Conservation (phyloP, 2,888 invertebrate genomes). For the Acleris literana region DNA sequence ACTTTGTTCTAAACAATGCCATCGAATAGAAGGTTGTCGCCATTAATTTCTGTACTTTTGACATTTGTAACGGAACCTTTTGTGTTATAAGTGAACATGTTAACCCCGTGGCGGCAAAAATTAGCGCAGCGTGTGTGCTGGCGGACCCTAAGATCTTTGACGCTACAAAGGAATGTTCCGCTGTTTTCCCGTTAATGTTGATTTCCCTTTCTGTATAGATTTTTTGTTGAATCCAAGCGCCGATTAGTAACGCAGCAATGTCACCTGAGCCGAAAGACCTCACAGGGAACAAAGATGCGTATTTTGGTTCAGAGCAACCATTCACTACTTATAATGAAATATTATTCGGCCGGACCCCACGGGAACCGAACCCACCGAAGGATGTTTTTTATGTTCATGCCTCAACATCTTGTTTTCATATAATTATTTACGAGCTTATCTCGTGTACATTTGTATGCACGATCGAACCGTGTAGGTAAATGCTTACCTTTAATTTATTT, state of each 20-base stretch:
- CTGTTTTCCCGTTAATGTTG: slow-evolving; percentile 57
- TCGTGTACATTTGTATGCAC: slow-evolving; percentile 31
- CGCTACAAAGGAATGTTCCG: slow-evolving; percentile 55
- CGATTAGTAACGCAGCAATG: slow-evolving; percentile 77
- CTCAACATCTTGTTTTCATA: slow-evolving; percentile 60
- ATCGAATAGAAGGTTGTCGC: slow-evolving; percentile 76
- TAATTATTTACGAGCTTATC: slow-evolving; percentile 67
- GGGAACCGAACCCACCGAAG: slow-evolving; percentile 60
- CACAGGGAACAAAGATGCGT: slow-evolving; percentile 71
- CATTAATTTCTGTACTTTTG: slow-evolving; percentile 79
- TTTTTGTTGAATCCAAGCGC: slow-evolving; percentile 55
- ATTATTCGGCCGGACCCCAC: slow-evolving; percentile 70
- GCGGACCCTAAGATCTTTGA: slow-evolving; percentile 43
- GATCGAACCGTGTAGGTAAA: slow-evolving; percentile 23
- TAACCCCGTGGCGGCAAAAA: slow-evolving; percentile 69
- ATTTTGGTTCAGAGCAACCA: slow-evolving; percentile 71
- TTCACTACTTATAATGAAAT: slow-evolving; percentile 75
- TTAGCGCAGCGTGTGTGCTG: slow-evolving; percentile 70
- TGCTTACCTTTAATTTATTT: slow-evolving; percentile 35
- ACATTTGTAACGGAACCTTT: slow-evolving; percentile 77
- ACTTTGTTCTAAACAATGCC: slow-evolving; percentile 75
- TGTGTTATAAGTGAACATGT: slow-evolving; percentile 58
- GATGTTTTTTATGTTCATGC: slow-evolving; percentile 62
- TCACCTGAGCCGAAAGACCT: slow-evolving; percentile 80
- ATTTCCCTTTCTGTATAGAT: slow-evolving; percentile 64